phyloP scores from a whole-genome alignment of 2,888 invertebrate genomes.

The Itoplectis maculator region DNA sequence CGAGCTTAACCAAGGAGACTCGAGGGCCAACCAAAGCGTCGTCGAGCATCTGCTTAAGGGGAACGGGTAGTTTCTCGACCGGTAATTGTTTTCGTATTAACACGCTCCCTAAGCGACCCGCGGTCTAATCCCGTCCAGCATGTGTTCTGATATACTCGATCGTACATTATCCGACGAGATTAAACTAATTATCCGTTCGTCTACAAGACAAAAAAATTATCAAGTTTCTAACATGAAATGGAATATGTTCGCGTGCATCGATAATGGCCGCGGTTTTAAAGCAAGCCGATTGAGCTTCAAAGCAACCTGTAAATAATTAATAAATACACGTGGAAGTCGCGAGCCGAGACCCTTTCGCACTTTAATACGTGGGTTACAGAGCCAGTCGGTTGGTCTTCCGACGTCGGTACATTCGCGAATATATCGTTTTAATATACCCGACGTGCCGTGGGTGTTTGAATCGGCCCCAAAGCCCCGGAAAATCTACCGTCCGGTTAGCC shows the following conservation, averaged over 20 bases:
- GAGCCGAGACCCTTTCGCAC: conserved; percentile 22
- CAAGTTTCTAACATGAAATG: not conserved
- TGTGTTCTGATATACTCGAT: conserved; percentile 54
- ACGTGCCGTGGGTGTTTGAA: conserved; percentile 76
- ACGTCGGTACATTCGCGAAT: conserved; percentile 70
- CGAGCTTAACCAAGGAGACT: conserved; percentile 78
- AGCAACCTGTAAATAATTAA: conserved; percentile 53
- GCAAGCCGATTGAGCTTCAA: conserved; percentile 15
- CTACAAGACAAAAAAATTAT: not conserved
- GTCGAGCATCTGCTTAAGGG: conserved; percentile 54
- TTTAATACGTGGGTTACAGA: conserved; percentile 59
- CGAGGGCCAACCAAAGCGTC: conserved; percentile 65
- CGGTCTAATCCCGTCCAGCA: conserved; percentile 77
- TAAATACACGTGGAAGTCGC: conserved; percentile 53
- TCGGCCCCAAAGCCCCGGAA: conserved; percentile 78
- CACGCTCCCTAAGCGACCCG: conserved; percentile 77
- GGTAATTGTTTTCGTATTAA: conserved; percentile 82
- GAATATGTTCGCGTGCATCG: conserved; percentile 4
- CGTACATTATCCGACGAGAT: conserved; percentile 42
- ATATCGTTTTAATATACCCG: conserved; percentile 80
- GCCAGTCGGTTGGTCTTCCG: conserved; percentile 51
- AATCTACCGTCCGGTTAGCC: conserved; percentile 73
- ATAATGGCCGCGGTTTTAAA: conserved; percentile 18
- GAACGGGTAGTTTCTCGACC: conserved; percentile 72
- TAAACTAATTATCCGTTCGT: conserved; percentile 10